Conservation (phyloP, 2,113 vertebrate species). For the Sardina pilchardus region DNA sequence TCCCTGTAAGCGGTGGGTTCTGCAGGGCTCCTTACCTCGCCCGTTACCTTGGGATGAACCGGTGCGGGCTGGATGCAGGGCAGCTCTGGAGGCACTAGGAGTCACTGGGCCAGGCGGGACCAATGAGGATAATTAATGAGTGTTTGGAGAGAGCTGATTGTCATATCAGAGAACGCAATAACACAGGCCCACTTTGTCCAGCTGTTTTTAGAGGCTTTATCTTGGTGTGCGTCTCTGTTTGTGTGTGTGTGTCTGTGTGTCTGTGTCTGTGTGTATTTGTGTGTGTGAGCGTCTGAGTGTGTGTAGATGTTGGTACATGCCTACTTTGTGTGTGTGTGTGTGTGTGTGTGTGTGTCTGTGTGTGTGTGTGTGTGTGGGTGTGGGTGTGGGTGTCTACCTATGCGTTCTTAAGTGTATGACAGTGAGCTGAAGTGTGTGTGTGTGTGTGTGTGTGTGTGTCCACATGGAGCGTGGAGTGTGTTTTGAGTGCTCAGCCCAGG, state of each 20-base stretch:
- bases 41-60: constrained; percentile 43
- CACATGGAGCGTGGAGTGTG: not conserved
- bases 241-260: not conserved
- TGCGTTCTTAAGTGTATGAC: not conserved
- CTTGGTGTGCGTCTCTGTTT: not conserved
- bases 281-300: constrained; percentile 3
- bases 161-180: constrained; percentile 6
- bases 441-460: not conserved
- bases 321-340: constrained; percentile 8
- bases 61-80: not conserved
- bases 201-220: constrained; percentile 38
- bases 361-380: not conserved
- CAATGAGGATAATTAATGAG: constrained; percentile 27
- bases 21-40: constrained; percentile 14
- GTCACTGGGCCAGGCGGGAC: not conserved
- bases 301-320: not conserved
- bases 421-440: not conserved
- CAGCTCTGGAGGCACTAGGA: constrained; percentile 35
- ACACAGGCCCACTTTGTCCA: constrained; percentile 3
- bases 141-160: constrained; percentile 21
- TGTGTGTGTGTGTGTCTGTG: not conserved
- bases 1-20: not conserved
- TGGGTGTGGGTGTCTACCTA: not conserved
- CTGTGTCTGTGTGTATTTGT: not conserved
- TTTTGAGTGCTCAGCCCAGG: not conserved